Evolutionary conservation across 2,113 vertebrate species (phyloP), one percentile per base, ranked within the genome.

Genomic region (Agapornis roseicollis): DNA sequence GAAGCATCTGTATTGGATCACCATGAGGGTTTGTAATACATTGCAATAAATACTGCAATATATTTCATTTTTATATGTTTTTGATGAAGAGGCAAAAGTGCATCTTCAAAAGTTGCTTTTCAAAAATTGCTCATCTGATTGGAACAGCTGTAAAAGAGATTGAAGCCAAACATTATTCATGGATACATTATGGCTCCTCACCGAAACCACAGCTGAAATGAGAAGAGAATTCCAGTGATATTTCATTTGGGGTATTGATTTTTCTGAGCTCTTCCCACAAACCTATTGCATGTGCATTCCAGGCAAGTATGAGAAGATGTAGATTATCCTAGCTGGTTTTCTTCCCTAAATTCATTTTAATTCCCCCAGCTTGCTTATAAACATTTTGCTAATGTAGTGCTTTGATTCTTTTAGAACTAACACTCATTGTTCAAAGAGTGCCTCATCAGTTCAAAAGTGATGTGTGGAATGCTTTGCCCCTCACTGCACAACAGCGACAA

Each of bases 41-140:
- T n/a, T 85, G 96, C 91, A 96, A 97, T 98, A 98, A 98, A 97
- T 98, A 97, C 89, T 94, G 91, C 90, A 93, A 81, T 96, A 73
- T 97, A 98, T 98, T 97, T 98, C 97, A 97, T 96, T 97, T 98
- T 98, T 97, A 97, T 97, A 96, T 0, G 66, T 96, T 97, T 98
- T 94, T 98, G 97, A 98, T 98, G 97, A 98, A 98, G 97, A 98
- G 95, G 97, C 96, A 97, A 97, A 98, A 97, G 95, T 97, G 94
- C 97, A 97, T 97, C 94, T 96, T 97, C 94, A 94, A 96, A 80
- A 90, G 95, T 97, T 97, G 96, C 96, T 96, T 97, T 97, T 97
- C 93, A 97, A 95, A 98, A 98, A 98, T 97, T 95, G 96, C 95
- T 98, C 97, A 97, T 98, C 95, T 97, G 92, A 97, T 97, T 96